Evolutionary conservation across 2,113 vertebrate genomes (phyloP), one percentile per base, ranked within the genome.

Genomic region (Elgaria multicarinata): DNA sequence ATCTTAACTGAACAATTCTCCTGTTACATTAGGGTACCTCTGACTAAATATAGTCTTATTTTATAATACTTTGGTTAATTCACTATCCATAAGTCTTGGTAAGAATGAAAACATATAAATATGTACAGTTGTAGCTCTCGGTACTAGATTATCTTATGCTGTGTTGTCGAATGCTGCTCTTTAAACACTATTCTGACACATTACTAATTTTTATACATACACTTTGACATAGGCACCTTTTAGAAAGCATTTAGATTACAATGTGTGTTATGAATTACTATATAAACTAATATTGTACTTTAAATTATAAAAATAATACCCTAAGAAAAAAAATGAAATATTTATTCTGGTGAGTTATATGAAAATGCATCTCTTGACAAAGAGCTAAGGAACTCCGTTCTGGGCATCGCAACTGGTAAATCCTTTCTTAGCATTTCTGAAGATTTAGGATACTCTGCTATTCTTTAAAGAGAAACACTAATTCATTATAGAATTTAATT

Each of bases 211-310:
- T 89, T 89, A 81, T 88, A 96, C 94, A 42, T 82, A 96, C 94
- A 92, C 92, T 94, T 97, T 95, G 92, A 95, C 94, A 96, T 92
- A 94, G 87, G 93, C 96, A 96, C 92, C 92, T 95, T 89, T 96
- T 97, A 97, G 97, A 90, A 95, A 92, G 85, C n/a, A 36, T 95
- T 96, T 97, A 97, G 96, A 92, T 89, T 90, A 77, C 88, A 83
- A 64, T 84, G 67, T 95, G 87, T 87, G 44, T 93, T 90, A 93
- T 94, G 77, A 89, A 71, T 78, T 91, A 91, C 77, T 80, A 83
- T 83, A 78, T 94, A 67, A 93, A 93, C 91, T 95, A 89, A 88
- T 89, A 82, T 90, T 92, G 88, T 95, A 91, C 92, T 93, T 95
- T 94, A 92, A 93, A 95, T 92, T 93, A 89, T 87, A 71, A 77